Evolutionary conservation across 2,888 invertebrate species (phyloP).

Genomic region (Rhogogaster chlorosoma): DNA sequence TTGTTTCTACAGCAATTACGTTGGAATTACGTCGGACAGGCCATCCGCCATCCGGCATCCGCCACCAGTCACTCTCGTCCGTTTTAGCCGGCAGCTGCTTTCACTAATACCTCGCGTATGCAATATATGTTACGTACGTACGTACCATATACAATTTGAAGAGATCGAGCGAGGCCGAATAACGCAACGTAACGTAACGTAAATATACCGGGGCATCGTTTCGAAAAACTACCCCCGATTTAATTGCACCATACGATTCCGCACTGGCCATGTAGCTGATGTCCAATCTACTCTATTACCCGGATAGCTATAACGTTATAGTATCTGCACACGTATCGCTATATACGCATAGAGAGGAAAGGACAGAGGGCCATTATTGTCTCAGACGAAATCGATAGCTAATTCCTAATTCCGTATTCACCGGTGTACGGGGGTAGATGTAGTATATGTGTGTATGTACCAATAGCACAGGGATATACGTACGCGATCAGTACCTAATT

Average conservation of each 20-base stretch:
- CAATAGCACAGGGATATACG: background rate
- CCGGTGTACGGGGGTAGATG: background rate
- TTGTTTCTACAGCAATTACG: conserved; percentile 73
- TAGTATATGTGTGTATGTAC: too few species aligned
- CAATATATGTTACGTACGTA: background rate
- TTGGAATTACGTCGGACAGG: conserved; percentile 71
- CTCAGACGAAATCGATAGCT: background rate
- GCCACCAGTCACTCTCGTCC: conserved; percentile 38
- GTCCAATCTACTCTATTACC: conserved; percentile 43
- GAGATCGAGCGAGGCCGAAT: background rate
- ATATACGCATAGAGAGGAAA: background rate
- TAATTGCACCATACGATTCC: conserved; percentile 20
- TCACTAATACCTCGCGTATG: conserved; percentile 20
- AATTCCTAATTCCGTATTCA: conserved; percentile 9
- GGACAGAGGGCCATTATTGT: conserved; percentile 19
- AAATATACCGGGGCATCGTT: background rate
- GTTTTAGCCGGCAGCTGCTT: background rate
- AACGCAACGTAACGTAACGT: background rate
- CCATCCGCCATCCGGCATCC: conserved; percentile 53
- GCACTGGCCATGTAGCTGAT: background rate
- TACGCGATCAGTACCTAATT: background rate
- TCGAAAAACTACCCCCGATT: conserved; percentile 1
- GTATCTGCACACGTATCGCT: background rate
- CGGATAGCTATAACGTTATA: conserved; percentile 8
- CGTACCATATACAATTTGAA: background rate